Conservation (phyloP, 2,113 vertebrate species). For the Synodontis membranacea region DNA sequence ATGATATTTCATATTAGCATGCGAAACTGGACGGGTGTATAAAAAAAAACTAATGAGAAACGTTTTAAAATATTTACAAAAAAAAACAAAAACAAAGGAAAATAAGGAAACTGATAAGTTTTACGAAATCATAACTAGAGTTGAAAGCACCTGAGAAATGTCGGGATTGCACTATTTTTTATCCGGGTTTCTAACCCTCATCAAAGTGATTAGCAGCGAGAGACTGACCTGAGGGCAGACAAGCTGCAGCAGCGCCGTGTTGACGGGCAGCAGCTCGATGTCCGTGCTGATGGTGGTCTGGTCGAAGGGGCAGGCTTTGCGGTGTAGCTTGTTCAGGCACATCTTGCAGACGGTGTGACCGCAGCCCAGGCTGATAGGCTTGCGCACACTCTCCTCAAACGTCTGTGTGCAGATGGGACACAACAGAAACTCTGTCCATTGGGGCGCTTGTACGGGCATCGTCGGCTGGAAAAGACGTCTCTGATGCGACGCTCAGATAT, state of each 20-base stretch:
- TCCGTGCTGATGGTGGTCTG: conserved; percentile 98
- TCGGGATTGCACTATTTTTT: not conserved
- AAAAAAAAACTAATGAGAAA: not conserved
- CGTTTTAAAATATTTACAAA: not conserved
- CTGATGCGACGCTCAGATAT: conserved; percentile 13
- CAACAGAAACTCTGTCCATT: conserved; percentile 99
- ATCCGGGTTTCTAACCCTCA: not conserved
- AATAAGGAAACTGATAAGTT: not conserved
- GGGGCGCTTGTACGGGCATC: conserved; percentile 99
- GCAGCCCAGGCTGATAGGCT: conserved; percentile 96
- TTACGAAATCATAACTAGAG: not conserved
- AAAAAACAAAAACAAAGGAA: not conserved
- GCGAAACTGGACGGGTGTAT: not conserved
- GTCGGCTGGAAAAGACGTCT: conserved; percentile 72
- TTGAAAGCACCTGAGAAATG: not conserved
- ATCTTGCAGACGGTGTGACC: conserved; percentile 99
- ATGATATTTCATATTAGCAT: not conserved
- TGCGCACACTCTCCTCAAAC: conserved; percentile 93
- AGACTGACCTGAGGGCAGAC: conserved; percentile 92
- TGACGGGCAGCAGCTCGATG: conserved; percentile 95
- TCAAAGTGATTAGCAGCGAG: not conserved
- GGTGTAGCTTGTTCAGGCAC: conserved; percentile 99
- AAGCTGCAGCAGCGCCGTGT: conserved; percentile 91
- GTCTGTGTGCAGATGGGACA: conserved; percentile 99
- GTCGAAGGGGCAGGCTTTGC: conserved; percentile 98